phyloP scores from a whole-genome alignment of 2,797 vertebrate species.

The Diceros bicornis region DNA sequence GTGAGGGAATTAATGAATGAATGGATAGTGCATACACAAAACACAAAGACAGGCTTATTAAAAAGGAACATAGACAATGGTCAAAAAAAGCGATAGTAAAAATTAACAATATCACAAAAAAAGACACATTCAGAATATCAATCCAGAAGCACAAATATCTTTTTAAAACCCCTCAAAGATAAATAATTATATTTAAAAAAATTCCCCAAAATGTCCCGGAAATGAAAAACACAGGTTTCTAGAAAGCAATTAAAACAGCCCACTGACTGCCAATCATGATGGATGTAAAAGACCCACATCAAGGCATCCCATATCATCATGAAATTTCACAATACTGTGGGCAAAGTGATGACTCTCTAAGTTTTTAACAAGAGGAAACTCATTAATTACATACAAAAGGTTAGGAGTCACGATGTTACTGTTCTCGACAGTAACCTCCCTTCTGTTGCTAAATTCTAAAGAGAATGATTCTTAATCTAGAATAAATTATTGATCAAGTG shows the following conservation, averaged over 20 bases:
- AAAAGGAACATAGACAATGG: neutral
- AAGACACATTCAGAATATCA: neutral
- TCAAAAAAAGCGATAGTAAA: neutral
- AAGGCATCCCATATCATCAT: neutral
- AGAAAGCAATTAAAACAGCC: neutral
- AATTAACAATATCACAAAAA: neutral
- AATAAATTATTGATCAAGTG: neutral
- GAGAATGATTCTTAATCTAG: neutral
- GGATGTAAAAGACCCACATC: neutral
- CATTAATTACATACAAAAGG: neutral
- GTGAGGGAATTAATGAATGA: neutral
- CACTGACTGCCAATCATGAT: neutral
- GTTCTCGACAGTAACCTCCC: neutral
- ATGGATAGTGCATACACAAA: neutral
- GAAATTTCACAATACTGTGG: neutral
- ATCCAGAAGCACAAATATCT: neutral
- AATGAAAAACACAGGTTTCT: neutral
- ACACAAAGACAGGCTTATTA: neutral
- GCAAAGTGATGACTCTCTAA: neutral
- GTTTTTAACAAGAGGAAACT: neutral
- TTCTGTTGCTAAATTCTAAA: neutral
- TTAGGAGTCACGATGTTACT: neutral
- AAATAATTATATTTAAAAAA: neutral
- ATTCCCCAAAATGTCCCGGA: neutral
- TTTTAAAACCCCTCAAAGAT: neutral